Conservation (phyloP, 2,113 vertebrate species). For the Falco punctatus region DNA sequence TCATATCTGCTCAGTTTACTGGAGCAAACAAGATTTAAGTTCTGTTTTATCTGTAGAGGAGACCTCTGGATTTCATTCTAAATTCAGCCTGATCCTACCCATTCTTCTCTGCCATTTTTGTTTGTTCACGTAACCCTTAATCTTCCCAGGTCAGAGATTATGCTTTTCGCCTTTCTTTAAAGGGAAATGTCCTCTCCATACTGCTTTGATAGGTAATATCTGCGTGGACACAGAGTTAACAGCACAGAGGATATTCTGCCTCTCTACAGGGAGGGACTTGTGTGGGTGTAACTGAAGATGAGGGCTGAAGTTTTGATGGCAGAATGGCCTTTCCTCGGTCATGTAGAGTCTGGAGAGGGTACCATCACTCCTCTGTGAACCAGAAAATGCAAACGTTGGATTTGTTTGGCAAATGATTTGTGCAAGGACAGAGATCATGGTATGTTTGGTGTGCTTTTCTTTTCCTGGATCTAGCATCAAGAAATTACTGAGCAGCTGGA, state of each 20-base stretch:
- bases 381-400: background rate
- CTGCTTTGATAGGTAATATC: background rate
- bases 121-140: background rate
- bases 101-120: background rate
- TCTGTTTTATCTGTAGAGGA: background rate
- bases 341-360: background rate
- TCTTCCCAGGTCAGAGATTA: background rate
- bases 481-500: background rate
- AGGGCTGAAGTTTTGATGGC: background rate
- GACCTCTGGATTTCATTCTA: background rate
- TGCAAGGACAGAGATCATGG: background rate
- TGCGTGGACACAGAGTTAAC: background rate
- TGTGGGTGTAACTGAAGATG: background rate
- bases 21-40: background rate
- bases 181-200: rapidly evolving
- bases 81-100: background rate
- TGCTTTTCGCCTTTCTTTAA: background rate
- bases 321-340: background rate
- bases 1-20: background rate
- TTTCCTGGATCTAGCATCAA: background rate
- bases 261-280: background rate
- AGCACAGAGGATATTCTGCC: background rate
- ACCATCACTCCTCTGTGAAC: background rate
- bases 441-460: background rate
- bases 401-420: background rate